These are phyloP conservation scores for Hypsibius dujardini DNA, from an alignment of 1,140 invertebrate species.

Conservation along the genomic window DNA sequence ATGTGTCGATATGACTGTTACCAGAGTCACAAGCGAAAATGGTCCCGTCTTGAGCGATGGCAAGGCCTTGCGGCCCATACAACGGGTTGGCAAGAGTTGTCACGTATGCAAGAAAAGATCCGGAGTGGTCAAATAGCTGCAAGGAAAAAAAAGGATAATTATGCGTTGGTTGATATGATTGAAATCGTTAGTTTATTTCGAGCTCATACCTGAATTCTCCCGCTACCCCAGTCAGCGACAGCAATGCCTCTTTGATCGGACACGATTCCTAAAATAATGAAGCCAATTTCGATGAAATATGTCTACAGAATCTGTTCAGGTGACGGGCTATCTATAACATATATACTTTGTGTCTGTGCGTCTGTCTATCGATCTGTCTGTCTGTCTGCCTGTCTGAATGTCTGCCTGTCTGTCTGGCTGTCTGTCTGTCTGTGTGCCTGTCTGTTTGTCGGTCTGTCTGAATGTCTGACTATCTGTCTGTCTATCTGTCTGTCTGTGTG, in stretches of 20 bases:
- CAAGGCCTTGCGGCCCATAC: conserved; percentile 42
- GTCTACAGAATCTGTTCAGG: not conserved
- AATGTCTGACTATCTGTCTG: too few species aligned
- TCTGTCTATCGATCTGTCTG: too few species aligned
- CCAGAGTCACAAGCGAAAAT: conserved; percentile 1
- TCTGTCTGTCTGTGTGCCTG: too few species aligned
- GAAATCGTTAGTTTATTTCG: not conserved
- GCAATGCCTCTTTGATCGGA: conserved; percentile 38
- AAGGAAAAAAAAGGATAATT: conserved; percentile 20
- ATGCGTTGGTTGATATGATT: too few species aligned
- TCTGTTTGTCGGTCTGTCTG: too few species aligned
- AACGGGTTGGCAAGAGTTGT: conserved; percentile 39
- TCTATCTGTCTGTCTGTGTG: too few species aligned
- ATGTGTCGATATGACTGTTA: not conserved
- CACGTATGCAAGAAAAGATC: conserved; percentile 40
- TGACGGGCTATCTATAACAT: too few species aligned
- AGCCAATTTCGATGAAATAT: not conserved
- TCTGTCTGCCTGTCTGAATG: too few species aligned
- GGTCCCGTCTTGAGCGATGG: conserved; percentile 25
- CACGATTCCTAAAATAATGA: conserved; percentile 28
- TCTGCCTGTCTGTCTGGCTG: too few species aligned
- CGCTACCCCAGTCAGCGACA: conserved; percentile 44
- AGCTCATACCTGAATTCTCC: conserved; percentile 38
- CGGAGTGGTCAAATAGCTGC: conserved; percentile 41
- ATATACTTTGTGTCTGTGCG: too few species aligned